Evolutionary conservation across 2,797 vertebrate species (phyloP), one percentile per base, ranked within the genome.

Genomic region (Propithecus deckenii): DNA sequence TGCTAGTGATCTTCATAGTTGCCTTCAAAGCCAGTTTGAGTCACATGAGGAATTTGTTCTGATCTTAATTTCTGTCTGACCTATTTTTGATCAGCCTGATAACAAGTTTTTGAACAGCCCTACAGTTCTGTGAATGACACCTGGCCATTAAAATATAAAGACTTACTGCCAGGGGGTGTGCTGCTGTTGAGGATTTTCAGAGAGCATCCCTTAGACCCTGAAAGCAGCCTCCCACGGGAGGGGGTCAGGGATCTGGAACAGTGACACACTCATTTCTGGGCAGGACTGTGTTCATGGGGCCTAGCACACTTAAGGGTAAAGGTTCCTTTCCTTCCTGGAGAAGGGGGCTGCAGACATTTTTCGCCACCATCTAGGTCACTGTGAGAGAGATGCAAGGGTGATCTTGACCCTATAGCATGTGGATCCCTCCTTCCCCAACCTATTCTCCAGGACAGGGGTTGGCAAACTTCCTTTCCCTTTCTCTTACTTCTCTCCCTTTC

Each of bases 1-100:
- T 25, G 81, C 48, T 78, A 7, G 13, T 79, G 17, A 17, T 72
- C 72, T 30, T 46, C 55, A 32, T 65, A 59, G 38, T 83, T 86
- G 78, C 46, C 38, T 41, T 94, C 35, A 75, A 85, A 61, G 88
- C 57, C 65, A 52, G 35, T 89, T 94, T 75, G 88, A 94, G 65
- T 65, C 84, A 69, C 12, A 3, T 46, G 74, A 92, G 67, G 92
- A 48, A 81, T 91, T 89, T 74, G 3, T 89, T 86, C 74, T 17
- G 63, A 67, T 67, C 32, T n/a, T 32, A 67, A n/a, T 67, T 67
- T 67, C 17, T 67, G 11, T 72, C 61, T 72, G 63, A 84, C 43
- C 63, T 87, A 12, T 59, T 93, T 92, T 94, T 86, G 30, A 78
- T 96, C 28, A 35, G 9, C 30, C 46, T 79, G 63, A 28, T 65